Evolutionary conservation across 2,888 invertebrate genomes (phyloP).

Genomic region (Acleris cristana): DNA sequence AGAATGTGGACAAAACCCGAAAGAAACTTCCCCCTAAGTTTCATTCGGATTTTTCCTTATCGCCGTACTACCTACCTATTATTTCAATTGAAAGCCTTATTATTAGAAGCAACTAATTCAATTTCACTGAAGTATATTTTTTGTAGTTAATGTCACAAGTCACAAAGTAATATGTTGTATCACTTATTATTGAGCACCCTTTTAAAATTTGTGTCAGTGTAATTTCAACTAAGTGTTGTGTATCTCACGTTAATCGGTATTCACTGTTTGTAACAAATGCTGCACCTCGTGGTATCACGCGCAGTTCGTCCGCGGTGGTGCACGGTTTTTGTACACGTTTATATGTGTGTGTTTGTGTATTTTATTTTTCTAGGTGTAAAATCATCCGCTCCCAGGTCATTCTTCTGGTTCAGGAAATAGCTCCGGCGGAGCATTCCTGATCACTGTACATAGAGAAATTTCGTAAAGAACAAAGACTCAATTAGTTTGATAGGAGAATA

Average conservation of each 20-base stretch:
- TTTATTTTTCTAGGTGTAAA: constrained; percentile 82
- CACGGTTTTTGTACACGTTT: constrained; percentile 66
- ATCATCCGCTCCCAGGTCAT: constrained; percentile 83
- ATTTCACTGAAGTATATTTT: constrained; percentile 5
- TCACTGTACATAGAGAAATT: constrained; percentile 76
- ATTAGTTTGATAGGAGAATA: constrained; percentile 77
- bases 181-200: constrained; percentile 30
- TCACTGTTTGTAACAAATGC: constrained; percentile 17
- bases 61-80: neutral
- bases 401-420: constrained; percentile 84
- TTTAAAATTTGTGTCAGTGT: constrained; percentile 34
- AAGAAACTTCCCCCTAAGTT: neutral
- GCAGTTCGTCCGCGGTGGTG: constrained; percentile 51
- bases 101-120: neutral
- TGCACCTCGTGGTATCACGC: constrained; percentile 21
- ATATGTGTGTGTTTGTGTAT: constrained; percentile 74
- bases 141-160: constrained; percentile 24
- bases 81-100: constrained; percentile 1
- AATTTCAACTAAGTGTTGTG: constrained; percentile 16
- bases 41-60: constrained; percentile 19
- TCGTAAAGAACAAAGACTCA: constrained; percentile 81
- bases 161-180: constrained; percentile 26
- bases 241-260: constrained; percentile 6
- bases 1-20: constrained; percentile 41
- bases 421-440: constrained; percentile 76